phyloP scores from a whole-genome alignment of 2,113 vertebrate species.

The Cyphomyrus plagiostoma region DNA sequence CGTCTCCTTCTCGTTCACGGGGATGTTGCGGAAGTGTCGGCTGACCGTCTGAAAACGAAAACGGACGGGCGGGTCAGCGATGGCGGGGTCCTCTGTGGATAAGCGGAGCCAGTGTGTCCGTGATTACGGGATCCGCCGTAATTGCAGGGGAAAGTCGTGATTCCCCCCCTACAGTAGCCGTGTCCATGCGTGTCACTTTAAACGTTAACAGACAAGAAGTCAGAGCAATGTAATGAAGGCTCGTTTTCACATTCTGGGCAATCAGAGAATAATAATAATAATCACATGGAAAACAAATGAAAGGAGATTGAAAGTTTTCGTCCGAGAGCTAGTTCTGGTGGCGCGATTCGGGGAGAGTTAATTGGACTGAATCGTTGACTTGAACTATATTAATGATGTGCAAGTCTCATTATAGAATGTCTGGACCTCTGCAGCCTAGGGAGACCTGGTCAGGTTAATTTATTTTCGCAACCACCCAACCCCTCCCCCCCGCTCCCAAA shows the following conservation, averaged over 20 bases:
- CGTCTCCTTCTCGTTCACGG: conserved; percentile 96
- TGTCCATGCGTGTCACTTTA: background rate
- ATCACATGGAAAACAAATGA: background rate
- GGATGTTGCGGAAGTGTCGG: conserved; percentile 96
- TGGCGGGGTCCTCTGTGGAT: background rate
- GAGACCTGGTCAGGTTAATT: conserved; percentile 38
- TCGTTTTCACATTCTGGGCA: background rate
- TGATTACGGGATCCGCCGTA: background rate
- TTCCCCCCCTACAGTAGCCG: background rate
- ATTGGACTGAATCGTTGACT: conserved; percentile 43
- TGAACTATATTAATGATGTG: conserved; percentile 51
- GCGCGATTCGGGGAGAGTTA: background rate
- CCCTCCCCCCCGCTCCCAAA: background rate
- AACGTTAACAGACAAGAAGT: background rate
- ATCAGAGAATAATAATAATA: background rate
- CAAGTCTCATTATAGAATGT: conserved; percentile 37
- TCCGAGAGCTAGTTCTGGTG: background rate
- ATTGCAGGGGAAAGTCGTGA: background rate
- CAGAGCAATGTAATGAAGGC: background rate
- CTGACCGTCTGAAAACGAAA: conserved; percentile 78
- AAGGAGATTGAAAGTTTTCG: background rate
- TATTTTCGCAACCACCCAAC: conserved; percentile 14
- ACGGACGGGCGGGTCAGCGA: background rate
- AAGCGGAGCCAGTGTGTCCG: background rate
- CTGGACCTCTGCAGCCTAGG: conserved; percentile 33